A percentile compares a stretch with the other conserved stretches of the same genome.
These are phyloP conservation scores for Orthosia cruda DNA, from an alignment of 2,888 invertebrate species.

Conservation along the genomic window DNA sequence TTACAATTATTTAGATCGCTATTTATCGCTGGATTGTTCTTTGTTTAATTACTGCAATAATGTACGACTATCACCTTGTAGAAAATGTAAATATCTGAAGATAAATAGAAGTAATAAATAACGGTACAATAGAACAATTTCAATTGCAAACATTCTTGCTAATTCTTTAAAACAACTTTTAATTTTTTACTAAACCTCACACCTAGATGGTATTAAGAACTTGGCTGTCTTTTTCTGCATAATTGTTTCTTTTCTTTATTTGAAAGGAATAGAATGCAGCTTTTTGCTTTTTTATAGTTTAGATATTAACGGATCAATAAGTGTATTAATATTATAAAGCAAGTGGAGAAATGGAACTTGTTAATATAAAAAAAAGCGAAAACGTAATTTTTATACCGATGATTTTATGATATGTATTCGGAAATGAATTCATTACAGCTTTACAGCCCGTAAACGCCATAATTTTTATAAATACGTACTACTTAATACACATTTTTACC, in stretches of 20 bases:
- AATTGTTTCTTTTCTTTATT: conserved; percentile 12
- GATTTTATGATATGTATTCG: background rate
- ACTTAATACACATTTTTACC: background rate
- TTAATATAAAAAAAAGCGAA: background rate
- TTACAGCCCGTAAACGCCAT: no score
- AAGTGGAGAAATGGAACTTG: background rate
- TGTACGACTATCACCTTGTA: conserved; percentile 42
- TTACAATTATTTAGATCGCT: conserved; percentile 56
- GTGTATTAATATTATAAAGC: conserved; percentile 17
- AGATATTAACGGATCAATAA: conserved; percentile 16
- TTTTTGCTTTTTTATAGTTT: conserved; percentile 16
- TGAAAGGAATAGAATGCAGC: conserved; percentile 23
- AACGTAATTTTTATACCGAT: background rate
- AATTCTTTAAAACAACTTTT: conserved; percentile 14
- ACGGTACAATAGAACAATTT: conserved; percentile 40
- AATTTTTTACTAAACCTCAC: conserved; percentile 32
- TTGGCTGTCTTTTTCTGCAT: conserved; percentile 21
- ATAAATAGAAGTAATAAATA: conserved; percentile 24
- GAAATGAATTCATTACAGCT: background rate
- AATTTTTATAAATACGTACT: background rate
- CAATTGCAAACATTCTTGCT: conserved; percentile 37
- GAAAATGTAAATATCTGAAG: conserved; percentile 29
- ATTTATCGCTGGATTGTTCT: conserved; percentile 51
- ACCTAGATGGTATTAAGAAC: conserved; percentile 36
- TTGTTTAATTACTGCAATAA: conserved; percentile 40